Evolutionary conservation across 1,140 invertebrate species (phyloP), one percentile per base, ranked within the genome.

Genomic region (Patella vulgata): DNA sequence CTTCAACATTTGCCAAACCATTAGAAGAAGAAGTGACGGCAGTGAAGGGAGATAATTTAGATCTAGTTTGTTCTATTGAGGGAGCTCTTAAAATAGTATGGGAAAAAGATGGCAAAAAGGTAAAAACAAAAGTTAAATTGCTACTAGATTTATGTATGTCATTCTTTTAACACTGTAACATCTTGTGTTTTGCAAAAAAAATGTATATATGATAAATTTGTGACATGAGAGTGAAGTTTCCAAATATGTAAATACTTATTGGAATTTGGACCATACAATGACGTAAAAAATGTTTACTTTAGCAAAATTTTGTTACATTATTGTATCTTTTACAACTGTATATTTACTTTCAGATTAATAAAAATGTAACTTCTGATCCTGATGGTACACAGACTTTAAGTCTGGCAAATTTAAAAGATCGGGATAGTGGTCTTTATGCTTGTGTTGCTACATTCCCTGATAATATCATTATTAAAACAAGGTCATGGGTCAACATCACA

Each of bases 341-440:
- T n/a, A n/a, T n/a, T n/a, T n/a, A n/a, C n/a, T n/a, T n/a, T n/a
- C 33, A 36, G 33, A 36, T 36, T 8, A 36, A 5, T 36, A 36
- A 14, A 36, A 14, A 36, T 36, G 33, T 36, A 8, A 8, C 6
- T 5, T 36, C 33, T 36, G 33, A 67, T 31, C 11, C 55, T 21
- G 63, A 74, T 36, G 73, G 76, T 25, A 74, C 64, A 12, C 63
- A 68, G 33, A 54, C 54, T 27, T 89, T 99, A 85, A 96, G 99
- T 87, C 96, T 99, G 59, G 89, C 94, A 44, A 94, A 96, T 82
- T 95, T 94, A 82, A 90, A 91, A 80, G 90, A 93, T 2, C 90
- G 91, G 70, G 97, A 99, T 85, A 95, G 94, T 61, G 98, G 97
- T 60, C 95, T 93, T 82, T 99, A 99, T 84, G 89, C 89, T n/a